Evolutionary conservation across 1,140 invertebrate genomes (phyloP).

Genomic region (Euura saliciscinereae): DNA sequence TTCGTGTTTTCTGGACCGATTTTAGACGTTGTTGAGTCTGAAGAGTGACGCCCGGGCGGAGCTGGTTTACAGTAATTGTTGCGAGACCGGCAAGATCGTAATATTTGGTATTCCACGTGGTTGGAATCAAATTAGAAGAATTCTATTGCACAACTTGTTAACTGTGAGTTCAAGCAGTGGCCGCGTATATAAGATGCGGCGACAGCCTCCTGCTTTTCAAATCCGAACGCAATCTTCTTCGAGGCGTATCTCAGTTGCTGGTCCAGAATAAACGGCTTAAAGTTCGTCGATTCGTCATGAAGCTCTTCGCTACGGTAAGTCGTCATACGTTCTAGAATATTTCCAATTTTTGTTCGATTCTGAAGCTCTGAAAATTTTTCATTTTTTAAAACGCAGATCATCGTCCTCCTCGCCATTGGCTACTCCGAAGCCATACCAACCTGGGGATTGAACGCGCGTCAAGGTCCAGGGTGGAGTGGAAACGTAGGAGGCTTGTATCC

Average conservation of each 20-base stretch:
- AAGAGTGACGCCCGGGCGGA: too few species aligned
- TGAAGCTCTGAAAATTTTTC: too few species aligned
- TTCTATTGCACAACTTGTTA: neutral
- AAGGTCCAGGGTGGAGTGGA: neutral
- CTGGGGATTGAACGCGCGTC: neutral
- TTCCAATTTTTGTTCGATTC: too few species aligned
- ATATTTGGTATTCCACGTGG: neutral
- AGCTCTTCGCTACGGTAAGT: too few species aligned
- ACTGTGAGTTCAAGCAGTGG: neutral
- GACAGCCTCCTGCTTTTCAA: neutral
- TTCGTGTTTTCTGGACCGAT: too few species aligned
- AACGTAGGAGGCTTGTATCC: neutral
- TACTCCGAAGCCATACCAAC: neutral
- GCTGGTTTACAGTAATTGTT: too few species aligned
- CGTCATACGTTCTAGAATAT: too few species aligned
- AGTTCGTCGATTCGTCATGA: too few species aligned
- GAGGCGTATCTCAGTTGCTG: neutral
- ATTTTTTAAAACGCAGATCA: neutral
- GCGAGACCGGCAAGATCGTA: too few species aligned
- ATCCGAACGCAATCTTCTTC: neutral
- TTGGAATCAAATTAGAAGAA: neutral
- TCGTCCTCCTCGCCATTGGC: neutral
- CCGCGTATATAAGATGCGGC: slow-evolving; percentile 2
- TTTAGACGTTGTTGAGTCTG: too few species aligned
- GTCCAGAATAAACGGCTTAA: too few species aligned